These are phyloP conservation scores for Scomberomorus guttatus DNA, from an alignment of 2,797 vertebrate genomes.

Conservation along the genomic window DNA sequence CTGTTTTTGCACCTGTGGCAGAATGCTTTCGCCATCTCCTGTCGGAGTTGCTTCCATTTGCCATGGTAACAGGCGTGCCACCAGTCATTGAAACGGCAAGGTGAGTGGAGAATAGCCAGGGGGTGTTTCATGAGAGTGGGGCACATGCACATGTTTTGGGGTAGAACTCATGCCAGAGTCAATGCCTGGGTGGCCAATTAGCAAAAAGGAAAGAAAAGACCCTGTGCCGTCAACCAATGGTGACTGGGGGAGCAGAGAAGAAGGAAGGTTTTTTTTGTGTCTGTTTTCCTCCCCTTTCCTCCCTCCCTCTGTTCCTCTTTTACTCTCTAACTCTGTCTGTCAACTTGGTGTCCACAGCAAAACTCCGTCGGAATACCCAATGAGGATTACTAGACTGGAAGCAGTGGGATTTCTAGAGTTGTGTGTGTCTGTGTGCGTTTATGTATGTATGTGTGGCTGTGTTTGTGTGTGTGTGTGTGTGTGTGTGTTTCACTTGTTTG, in stretches of 20 bases:
- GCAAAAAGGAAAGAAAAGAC: constrained; percentile 83
- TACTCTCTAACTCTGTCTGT: constrained; percentile 83
- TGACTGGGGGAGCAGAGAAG: constrained; percentile 61
- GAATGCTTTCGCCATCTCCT: constrained; percentile 44
- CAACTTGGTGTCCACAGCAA: constrained; percentile 82
- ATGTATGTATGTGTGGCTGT: constrained; percentile 53
- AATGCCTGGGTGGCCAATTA: constrained; percentile 90
- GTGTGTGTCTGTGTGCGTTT: constrained; percentile 66
- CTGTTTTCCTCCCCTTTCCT: constrained; percentile 68
- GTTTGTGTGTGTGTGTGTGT: constrained; percentile 29
- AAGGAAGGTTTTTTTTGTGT: constrained; percentile 63
- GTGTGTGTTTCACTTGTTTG: constrained; percentile 79
- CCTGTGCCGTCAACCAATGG: constrained; percentile 81
- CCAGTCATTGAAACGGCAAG: constrained; percentile 68
- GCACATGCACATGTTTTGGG: constrained; percentile 75
- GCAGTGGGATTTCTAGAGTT: constrained; percentile 75
- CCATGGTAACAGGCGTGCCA: constrained; percentile 62
- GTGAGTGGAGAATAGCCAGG: constrained; percentile 69
- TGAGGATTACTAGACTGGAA: constrained; percentile 81
- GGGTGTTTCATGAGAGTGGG: constrained; percentile 65
- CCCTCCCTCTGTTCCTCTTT: constrained; percentile 75
- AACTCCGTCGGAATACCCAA: constrained; percentile 84
- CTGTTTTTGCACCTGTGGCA: constrained; percentile 39
- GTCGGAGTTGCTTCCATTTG: constrained; percentile 51
- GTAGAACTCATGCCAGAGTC: constrained; percentile 77